Evolutionary conservation across 2,888 invertebrate genomes (phyloP).

Genomic region (Sinelater perroti): DNA sequence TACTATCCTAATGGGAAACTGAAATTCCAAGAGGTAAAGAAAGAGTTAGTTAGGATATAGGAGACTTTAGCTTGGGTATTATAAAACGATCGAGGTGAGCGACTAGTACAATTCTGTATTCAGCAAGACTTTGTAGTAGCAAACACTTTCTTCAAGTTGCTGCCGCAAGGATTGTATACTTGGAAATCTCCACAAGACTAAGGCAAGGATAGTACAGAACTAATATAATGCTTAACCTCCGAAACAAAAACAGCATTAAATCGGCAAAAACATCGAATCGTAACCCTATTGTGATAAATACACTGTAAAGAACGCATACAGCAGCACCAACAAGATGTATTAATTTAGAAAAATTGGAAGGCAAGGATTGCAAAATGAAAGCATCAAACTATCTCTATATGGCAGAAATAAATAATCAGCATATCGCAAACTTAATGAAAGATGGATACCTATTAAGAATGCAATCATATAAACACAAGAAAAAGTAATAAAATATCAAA

Average conservation of each 20-base stretch:
- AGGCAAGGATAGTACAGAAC: background rate
- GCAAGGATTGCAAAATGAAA: conserved; percentile 3
- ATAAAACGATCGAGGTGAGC: background rate
- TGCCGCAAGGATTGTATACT: background rate
- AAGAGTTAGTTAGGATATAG: background rate
- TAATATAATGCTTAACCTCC: background rate
- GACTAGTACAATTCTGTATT: background rate
- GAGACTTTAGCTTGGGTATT: background rate
- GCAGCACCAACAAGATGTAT: background rate
- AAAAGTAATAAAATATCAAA: no score
- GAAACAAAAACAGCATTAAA: background rate
- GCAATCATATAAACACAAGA: no score
- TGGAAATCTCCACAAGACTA: background rate
- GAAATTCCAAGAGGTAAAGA: background rate
- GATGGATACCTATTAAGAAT: no score
- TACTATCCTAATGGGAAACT: background rate
- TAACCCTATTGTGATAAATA: conserved; percentile 2
- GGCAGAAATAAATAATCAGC: no score
- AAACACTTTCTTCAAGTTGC: conserved; percentile 1
- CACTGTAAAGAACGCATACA: background rate
- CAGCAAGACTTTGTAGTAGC: background rate
- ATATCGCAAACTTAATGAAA: no score
- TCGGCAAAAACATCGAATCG: background rate
- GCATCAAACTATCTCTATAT: background rate
- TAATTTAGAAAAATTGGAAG: conserved; percentile 1